Conservation (phyloP, 2,888 invertebrate genomes). For the Clanis bilineata region DNA sequence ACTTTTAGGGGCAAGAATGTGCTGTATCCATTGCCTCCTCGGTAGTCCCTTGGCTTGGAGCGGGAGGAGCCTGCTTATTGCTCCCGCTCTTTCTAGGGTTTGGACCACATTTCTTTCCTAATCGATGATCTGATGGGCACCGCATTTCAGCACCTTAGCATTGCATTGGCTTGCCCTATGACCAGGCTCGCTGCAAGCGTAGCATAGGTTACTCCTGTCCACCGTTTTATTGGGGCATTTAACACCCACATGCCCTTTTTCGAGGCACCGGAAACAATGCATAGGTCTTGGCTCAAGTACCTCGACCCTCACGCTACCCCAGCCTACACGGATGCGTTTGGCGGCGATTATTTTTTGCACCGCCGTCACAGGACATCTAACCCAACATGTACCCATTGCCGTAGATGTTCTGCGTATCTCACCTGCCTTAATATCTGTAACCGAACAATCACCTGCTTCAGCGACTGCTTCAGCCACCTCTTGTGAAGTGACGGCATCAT, state of each 20-base stretch:
- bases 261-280: constrained; percentile 9
- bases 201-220: constrained; percentile 4
- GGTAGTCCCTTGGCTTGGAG: not conserved
- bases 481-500: not conserved
- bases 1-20: not conserved
- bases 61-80: not conserved
- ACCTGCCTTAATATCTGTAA: not conserved
- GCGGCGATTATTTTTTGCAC: not conserved
- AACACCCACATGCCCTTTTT: not conserved
- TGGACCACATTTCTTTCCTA: not conserved
- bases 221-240: not conserved
- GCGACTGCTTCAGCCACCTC: no score
- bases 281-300: not conserved
- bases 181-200: not conserved
- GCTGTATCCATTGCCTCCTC: not conserved
- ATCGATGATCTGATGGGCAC: not conserved
- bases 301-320: not conserved
- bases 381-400: not conserved
- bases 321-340: not conserved
- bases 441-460: not conserved
- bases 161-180: not conserved
- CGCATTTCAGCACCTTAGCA: no score
- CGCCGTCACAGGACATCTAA: not conserved
- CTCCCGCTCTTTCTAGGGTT: not conserved
- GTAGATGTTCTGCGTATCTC: not conserved